Conservation (phyloP, 2,797 vertebrate genomes). For the Apogon talboti region DNA sequence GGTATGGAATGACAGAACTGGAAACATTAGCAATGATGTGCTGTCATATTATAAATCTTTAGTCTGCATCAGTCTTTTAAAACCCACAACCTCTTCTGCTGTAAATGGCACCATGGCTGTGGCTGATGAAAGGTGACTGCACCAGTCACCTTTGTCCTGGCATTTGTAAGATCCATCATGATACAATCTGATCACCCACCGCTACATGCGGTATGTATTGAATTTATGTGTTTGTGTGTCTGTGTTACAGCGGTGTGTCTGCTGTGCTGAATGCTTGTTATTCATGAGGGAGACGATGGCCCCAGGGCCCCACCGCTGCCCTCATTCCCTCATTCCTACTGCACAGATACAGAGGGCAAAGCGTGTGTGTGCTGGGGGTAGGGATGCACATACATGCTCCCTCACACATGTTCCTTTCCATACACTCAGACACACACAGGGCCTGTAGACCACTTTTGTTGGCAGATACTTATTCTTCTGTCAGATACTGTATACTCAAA, state of each 20-base stretch:
- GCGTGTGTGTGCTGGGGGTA: slow-evolving; percentile 17
- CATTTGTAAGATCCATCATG: no score
- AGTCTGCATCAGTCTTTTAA: no score
- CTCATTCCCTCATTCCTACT: slow-evolving; percentile 72
- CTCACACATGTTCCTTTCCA: slow-evolving; percentile 8
- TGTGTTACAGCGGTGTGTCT: slow-evolving; percentile 57
- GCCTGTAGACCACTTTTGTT: slow-evolving; percentile 4
- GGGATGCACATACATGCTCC: slow-evolving; percentile 20
- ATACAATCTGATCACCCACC: no score
- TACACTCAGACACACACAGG: background rate
- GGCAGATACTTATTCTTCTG: slow-evolving; percentile 9
- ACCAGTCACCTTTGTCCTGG: no score
- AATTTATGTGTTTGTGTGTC: slow-evolving; percentile 5
- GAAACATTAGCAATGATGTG: no score
- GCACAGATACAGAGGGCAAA: slow-evolving; percentile 38
- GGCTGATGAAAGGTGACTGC: no score
- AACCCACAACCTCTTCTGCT: no score
- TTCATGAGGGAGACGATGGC: slow-evolving; percentile 69
- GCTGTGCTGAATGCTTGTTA: slow-evolving; percentile 76
- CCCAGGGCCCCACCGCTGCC: slow-evolving; percentile 67
- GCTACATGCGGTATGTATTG: background rate
- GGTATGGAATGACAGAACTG: no score
- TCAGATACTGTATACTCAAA: slow-evolving; percentile 13
- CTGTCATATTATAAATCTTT: no score
- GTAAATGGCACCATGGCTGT: no score